Base-by-base conservation (phyloP, 2,888 invertebrate genomes). In the Iselma pallidipennis region DNA sequence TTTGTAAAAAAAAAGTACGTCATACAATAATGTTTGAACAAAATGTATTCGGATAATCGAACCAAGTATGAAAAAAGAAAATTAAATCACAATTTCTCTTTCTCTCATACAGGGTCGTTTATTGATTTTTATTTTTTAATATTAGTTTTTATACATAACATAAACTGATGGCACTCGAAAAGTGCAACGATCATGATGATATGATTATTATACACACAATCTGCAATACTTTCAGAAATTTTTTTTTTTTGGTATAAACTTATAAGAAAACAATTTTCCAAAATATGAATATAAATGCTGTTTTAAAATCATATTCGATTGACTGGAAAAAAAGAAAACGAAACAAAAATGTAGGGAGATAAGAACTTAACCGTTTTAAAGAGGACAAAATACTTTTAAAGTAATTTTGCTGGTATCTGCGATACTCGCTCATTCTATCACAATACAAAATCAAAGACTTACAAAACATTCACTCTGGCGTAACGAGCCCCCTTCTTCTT, bases 221-320 rank as follows among this genome's bases (percentile, higher is more conserved):
- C 19, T 16, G 45, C 45, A 21, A 23, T 45, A 45, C 23, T 45
- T 45, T 50, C 55, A 62, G 54, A 59, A 51, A 52, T 45, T 57
- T 61, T 56, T 59, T 63, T 66, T 71, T 74, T 74, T 75, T 75
- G 74, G 72, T 75, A 73, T 71, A 68, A 72, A 71, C 66, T 74
- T 71, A 74, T 74, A 74, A 72, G 71, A 76, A 75, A 73, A 68
- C 61, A 69, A 76, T 74, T 74, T 74, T 76, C 71, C 72, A 71
- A 71, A 68, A 73, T 75, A 74, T 72, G 71, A 70, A 71, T 72
- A 76, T 79, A 80, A 80, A 80, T 80, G 79, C 80, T n/a, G n/a
- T n/a, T 73, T 74, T 74, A 74, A 73, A 45, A 45, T 12, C n/a
- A 19, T 4, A n/a, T 12, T 31, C 12, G 12, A 31, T 2, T 12